A percentile compares a stretch with the other conserved stretches of the same genome.
phyloP scores from a whole-genome alignment of 2,113 vertebrate species.

The Fulmarus glacialis region DNA sequence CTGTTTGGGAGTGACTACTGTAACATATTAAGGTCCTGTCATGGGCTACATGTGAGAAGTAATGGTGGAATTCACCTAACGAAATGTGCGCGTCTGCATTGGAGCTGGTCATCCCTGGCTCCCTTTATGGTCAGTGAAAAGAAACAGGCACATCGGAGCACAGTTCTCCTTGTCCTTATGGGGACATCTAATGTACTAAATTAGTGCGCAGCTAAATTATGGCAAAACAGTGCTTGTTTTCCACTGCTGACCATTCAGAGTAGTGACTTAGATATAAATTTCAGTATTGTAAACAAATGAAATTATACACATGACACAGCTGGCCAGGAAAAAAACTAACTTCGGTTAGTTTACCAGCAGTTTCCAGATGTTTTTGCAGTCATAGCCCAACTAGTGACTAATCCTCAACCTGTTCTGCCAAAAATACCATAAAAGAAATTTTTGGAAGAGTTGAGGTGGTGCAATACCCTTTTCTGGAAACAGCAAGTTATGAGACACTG shows the following conservation, averaged over 20 bases:
- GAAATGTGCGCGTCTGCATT: neutral
- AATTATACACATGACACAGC: neutral
- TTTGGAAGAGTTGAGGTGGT: neutral
- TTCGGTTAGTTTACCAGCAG: neutral
- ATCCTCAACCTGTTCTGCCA: neutral
- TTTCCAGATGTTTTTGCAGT: neutral
- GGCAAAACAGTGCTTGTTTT: neutral
- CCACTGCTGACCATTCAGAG: neutral
- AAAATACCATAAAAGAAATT: neutral
- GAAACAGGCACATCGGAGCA: neutral
- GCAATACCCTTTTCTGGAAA: neutral
- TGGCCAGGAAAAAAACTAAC: neutral
- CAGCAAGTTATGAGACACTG: neutral
- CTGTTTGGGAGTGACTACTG: neutral
- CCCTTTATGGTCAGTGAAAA: neutral
- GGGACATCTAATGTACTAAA: neutral
- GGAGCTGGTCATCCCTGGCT: neutral
- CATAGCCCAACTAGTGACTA: neutral
- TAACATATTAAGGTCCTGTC: neutral
- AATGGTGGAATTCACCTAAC: neutral
- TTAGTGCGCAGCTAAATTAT: neutral
- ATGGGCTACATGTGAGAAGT: neutral
- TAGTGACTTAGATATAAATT: neutral
- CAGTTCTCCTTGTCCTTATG: neutral
- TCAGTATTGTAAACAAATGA: neutral